Evolutionary conservation across 2,113 vertebrate species (phyloP), one percentile per base, ranked within the genome.

Genomic region (Dasyornis broadbenti): DNA sequence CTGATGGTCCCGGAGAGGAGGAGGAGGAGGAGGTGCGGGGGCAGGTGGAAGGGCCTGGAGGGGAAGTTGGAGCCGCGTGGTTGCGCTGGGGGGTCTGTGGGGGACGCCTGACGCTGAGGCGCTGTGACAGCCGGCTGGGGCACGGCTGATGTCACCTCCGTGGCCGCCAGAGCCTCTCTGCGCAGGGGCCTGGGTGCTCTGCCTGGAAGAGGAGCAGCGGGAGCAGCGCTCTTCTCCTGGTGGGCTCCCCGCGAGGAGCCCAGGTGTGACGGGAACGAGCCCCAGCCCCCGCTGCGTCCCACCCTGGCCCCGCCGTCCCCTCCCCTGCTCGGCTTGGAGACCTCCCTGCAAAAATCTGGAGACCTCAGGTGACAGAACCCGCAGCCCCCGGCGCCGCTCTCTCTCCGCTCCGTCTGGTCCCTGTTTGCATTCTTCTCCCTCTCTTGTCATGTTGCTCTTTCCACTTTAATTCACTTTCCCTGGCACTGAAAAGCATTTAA

Each of bases 191-290:
- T 3, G 57, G 33, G 35, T 45, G 17, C 20, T 21, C n/a, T 39
- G n/a, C 44, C 49, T 12, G 70, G 3, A 3, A 8, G 27, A 21
- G 44, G 16, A 69, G 82, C 15, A 0, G 80, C 39, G 11, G 15
- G 86, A 33, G 47, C 1, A 21, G 11, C 2, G 31, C 54, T 33
- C 22, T 39, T 20, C n/a, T 20, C 15, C 0, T 0, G 15, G 33
- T 2, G 30, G 42, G 44, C 12, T n/a, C 59, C 7, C 24, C 50
- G 30, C 1, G 4, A 5, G 90, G 53, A 71, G 66, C 53, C 7
- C 39, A 2, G 68, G 9, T 2, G 10, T 7, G 69, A 30, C 5
- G 6, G 57, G 35, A 50, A 4, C 0, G 4, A 33, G 10, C 22
- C 39, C 40, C 50, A 5, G 28, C 0, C 2, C 68, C 28, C 16